A percentile compares a stretch with the other conserved stretches of the same genome.
Evolutionary conservation across 2,888 invertebrate species (phyloP).

Genomic region (Deilephila elpenor): DNA sequence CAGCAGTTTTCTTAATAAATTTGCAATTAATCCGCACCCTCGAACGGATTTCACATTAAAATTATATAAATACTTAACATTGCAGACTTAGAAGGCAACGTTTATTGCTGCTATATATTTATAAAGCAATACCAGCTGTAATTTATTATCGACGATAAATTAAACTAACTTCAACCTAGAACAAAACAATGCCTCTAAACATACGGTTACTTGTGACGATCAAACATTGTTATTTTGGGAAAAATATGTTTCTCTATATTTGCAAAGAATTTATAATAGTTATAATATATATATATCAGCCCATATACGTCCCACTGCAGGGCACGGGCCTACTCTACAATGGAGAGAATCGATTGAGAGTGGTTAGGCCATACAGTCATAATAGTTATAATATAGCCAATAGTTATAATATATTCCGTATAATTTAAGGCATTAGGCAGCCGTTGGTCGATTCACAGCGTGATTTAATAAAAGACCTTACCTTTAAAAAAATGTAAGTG

Average conservation of each 20-base stretch:
- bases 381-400: too few species aligned
- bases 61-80: slow-evolving; percentile 8
- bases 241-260: neutral
- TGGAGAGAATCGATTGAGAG: too few species aligned
- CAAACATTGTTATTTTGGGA: neutral
- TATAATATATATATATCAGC: too few species aligned
- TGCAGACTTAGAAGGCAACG: slow-evolving; percentile 7
- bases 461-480: too few species aligned
- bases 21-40: slow-evolving; percentile 3
- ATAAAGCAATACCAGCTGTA: neutral
- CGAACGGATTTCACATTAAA: neutral
- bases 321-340: too few species aligned
- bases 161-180: neutral
- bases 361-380: too few species aligned
- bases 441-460: too few species aligned
- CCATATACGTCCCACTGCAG: too few species aligned
- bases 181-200: neutral
- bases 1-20: slow-evolving; percentile 16
- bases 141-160: neutral
- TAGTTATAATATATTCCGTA: too few species aligned
- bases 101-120: slow-evolving; percentile 11
- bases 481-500: too few species aligned
- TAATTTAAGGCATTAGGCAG: too few species aligned
- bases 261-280: too few species aligned
- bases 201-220: neutral